These are phyloP conservation scores for Myiozetetes cayanensis DNA, from an alignment of 2,113 vertebrate genomes.

Conservation along the genomic window DNA sequence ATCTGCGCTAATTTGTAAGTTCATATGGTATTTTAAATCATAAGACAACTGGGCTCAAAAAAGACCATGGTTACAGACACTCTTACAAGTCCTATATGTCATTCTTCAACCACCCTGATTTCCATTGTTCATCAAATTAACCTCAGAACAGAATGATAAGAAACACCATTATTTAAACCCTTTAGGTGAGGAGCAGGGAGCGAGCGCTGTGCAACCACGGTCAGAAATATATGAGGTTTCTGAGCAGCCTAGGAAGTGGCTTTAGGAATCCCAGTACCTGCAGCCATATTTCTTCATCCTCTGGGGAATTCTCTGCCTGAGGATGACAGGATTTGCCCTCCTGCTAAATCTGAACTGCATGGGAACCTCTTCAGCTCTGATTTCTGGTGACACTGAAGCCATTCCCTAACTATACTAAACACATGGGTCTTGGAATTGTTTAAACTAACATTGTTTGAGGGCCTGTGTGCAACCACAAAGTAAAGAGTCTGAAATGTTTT, in stretches of 20 bases:
- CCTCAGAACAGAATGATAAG: not conserved
- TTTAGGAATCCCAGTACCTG: not conserved
- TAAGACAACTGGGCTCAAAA: not conserved
- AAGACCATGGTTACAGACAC: fast-evolving
- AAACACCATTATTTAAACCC: not conserved
- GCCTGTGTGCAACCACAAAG: not conserved
- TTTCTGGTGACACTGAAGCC: not conserved
- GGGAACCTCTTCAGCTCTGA: not conserved
- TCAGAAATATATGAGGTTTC: not conserved
- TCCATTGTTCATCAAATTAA: not conserved
- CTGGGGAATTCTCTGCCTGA: not conserved
- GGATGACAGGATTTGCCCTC: not conserved
- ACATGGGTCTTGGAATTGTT: not conserved
- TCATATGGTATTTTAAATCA: not conserved
- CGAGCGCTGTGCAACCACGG: not conserved
- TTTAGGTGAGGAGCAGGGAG: not conserved
- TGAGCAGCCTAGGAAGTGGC: not conserved
- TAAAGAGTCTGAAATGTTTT: not conserved
- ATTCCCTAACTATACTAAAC: not conserved
- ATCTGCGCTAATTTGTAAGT: not conserved
- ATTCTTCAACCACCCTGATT: not conserved
- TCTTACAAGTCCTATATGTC: not conserved
- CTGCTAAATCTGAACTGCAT: not conserved
- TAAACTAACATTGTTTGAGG: not conserved
- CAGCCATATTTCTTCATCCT: not conserved